Evolutionary conservation across 2,113 vertebrate genomes (phyloP), one percentile per base, ranked within the genome.

Genomic region (Campylomormyrus numenius): DNA sequence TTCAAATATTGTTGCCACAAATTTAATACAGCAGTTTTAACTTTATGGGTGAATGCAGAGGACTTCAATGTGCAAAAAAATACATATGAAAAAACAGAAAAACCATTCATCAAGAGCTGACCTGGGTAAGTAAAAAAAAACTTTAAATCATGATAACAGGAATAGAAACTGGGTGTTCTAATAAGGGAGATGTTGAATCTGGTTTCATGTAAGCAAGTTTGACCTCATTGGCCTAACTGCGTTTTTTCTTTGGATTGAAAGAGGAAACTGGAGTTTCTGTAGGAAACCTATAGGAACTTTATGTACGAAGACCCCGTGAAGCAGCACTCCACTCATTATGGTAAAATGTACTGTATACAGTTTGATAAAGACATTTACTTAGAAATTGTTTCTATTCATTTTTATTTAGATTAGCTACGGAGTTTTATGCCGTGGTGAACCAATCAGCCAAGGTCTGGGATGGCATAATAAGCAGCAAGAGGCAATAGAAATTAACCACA

Each of bases 141-240:
- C 42, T 84, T 24, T 10, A 84, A 39, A 84, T 84, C 45, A 42
- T 46, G 45, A 84, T 84, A 84, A 84, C 80, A 42, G 24, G 42
- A 84, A 48, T 31, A 27, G 58, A 74, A 66, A 88, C 39, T 88
- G 86, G 86, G 86, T 31, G 50, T 52, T 53, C 21, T 88, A 88
- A 56, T 88, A 46, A 66, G 19, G 45, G 21, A 45, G 58, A 42
- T 88, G 17, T 27, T 21, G 62, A 88, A 49, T 88, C 49, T 46
- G 88, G 56, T 88, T 74, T 48, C 88, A 49, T 45, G 58, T 66
- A 66, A 66, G 58, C 9, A 9, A 66, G 24, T 27, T 66, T 66
- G 58, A 66, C 58, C 58, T 66, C 58, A 66, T 66, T 66, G n/a
- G 58, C 58, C 58, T 66, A 66, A 3, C 58, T 66, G n/a, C 9